Evolutionary conservation across 2,113 vertebrate genomes (phyloP).

Genomic region (Cephalophus harveyi): DNA sequence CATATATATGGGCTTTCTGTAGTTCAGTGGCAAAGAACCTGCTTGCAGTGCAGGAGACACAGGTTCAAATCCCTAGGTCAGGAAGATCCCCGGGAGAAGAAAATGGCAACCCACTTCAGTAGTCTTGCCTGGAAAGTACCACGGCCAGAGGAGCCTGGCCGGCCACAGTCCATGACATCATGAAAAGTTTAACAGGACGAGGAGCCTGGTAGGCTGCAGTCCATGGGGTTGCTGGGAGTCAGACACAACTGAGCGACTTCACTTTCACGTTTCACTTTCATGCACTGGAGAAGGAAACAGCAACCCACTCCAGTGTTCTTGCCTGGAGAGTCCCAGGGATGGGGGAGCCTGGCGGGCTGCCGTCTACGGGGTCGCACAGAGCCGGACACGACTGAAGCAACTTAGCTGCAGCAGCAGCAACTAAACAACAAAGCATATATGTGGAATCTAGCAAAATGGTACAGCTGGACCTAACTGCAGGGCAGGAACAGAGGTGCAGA

Average conservation of each 20-base stretch:
- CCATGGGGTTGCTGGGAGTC: no score
- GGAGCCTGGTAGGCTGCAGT: no score
- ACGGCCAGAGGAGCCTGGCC: not conserved
- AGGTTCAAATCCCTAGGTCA: not conserved
- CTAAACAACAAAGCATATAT: not conserved
- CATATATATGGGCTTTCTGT: not conserved
- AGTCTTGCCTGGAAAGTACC: not conserved
- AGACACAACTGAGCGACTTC: rapidly evolving
- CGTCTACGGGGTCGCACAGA: no score
- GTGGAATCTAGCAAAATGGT: not conserved
- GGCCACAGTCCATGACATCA: not conserved
- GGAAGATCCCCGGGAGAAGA: not conserved
- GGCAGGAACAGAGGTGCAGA: not conserved
- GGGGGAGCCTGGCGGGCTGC: no score
- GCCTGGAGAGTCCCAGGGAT: no score
- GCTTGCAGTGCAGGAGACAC: not conserved
- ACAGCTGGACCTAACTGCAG: not conserved
- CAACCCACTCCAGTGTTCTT: no score
- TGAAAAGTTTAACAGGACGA: not conserved
- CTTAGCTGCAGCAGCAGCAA: not conserved
- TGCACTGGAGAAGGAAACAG: no score
- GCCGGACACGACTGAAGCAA: no score
- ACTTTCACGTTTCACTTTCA: no score
- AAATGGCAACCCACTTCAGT: not conserved
- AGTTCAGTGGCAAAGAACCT: not conserved